A percentile compares a stretch with the other conserved stretches of the same genome.
Conservation (phyloP, 2,113 vertebrate species). For the Rhynchomys soricoides region DNA sequence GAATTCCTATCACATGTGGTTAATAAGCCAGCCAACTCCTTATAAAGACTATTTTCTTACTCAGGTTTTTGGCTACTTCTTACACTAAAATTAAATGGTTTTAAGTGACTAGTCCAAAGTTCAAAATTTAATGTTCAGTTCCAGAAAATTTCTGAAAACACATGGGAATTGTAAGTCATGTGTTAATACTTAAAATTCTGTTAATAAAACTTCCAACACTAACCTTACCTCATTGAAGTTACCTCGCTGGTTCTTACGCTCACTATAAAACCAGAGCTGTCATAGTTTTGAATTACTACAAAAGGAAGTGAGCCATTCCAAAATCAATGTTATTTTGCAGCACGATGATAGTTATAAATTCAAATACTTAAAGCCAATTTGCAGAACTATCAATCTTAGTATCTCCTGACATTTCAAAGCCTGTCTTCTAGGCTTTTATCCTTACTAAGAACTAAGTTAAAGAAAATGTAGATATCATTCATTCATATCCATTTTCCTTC, state of each 20-base stretch:
- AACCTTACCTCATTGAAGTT: conserved; percentile 88
- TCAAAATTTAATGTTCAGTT: conserved; percentile 84
- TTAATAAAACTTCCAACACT: conserved; percentile 89
- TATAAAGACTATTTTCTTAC: conserved; percentile 81
- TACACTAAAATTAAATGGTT: conserved; percentile 83
- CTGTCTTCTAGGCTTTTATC: conserved; percentile 71
- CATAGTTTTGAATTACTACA: conserved; percentile 86
- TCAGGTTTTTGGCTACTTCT: conserved; percentile 79
- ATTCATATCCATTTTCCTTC: neutral
- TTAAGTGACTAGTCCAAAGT: conserved; percentile 83
- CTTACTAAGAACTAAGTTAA: conserved; percentile 24
- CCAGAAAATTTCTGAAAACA: conserved; percentile 85
- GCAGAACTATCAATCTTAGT: conserved; percentile 81
- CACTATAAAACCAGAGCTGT: conserved; percentile 87
- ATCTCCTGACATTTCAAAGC: conserved; percentile 76
- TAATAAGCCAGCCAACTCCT: conserved; percentile 76
- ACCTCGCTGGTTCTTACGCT: conserved; percentile 88
- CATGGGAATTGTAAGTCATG: conserved; percentile 85
- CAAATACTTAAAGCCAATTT: conserved; percentile 85
- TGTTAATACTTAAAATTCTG: conserved; percentile 86
- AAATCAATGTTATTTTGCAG: conserved; percentile 87
- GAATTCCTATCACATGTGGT: conserved; percentile 66
- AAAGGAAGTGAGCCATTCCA: conserved; percentile 87
- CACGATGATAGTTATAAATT: conserved; percentile 87
- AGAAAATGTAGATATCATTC: conserved; percentile 42